Percentiles rank a stretch among this genome's conserved stretches.
Evolutionary conservation across 2,888 invertebrate species (phyloP).

Genomic region (Acronicta leporina): DNA sequence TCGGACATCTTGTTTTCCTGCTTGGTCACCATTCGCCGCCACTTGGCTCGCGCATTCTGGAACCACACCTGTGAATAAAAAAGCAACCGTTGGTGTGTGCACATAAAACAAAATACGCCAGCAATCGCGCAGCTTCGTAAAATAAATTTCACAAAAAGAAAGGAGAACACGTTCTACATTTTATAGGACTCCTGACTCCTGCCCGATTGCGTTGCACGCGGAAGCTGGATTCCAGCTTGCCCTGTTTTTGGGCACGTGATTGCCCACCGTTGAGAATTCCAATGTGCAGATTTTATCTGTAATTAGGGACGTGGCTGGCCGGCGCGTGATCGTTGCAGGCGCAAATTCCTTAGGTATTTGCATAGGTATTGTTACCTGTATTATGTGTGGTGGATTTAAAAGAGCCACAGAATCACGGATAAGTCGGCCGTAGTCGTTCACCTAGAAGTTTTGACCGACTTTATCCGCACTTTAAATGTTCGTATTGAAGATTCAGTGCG

Average conservation of each 20-base stretch:
- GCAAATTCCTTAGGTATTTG: constrained; percentile 56
- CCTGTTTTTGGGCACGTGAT: constrained; percentile 56
- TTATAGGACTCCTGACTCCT: constrained; percentile 59
- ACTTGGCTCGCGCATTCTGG: constrained; percentile 98
- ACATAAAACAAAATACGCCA: constrained; percentile 60
- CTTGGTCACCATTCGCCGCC: constrained; percentile 95
- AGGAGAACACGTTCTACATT: constrained; percentile 53
- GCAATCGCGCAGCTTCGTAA: constrained; percentile 65
- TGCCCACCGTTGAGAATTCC: constrained; percentile 72
- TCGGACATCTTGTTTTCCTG: constrained; percentile 93
- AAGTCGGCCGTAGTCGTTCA: constrained; percentile 24
- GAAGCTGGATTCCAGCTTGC: constrained; percentile 60
- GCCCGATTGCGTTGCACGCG: constrained; percentile 63
- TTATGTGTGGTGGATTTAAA: constrained; percentile 26
- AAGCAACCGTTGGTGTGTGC: constrained; percentile 65
- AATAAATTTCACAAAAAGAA: constrained; percentile 52
- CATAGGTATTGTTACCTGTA: constrained; percentile 30
- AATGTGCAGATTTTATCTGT: constrained; percentile 76
- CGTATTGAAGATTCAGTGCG: constrained; percentile 68
- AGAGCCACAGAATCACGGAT: constrained; percentile 23
- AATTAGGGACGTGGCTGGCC: constrained; percentile 74
- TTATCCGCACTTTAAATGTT: constrained; percentile 49
- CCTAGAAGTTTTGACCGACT: constrained; percentile 36
- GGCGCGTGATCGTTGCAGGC: constrained; percentile 63
- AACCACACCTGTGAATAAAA: constrained; percentile 96